phyloP scores from a whole-genome alignment of 2,113 vertebrate species.

The Telmatochromis sp. region DNA sequence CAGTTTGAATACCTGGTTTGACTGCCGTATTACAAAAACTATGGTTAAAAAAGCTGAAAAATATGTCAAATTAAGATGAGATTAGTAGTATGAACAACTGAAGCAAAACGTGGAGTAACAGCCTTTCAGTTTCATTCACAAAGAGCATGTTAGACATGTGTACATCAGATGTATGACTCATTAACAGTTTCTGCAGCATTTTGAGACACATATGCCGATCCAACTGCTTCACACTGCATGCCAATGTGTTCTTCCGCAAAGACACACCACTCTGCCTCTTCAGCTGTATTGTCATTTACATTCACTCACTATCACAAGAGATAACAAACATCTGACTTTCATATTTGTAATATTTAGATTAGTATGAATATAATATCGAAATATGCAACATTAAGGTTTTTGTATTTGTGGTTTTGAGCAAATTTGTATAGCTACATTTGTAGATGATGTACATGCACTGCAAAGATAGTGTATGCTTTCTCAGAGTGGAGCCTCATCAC shows the following conservation, averaged over 20 bases:
- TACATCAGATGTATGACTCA: neutral
- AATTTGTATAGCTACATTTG: neutral
- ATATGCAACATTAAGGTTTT: neutral
- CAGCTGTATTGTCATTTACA: neutral
- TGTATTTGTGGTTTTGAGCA: neutral
- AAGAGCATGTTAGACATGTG: neutral
- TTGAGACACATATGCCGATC: constrained; percentile 5
- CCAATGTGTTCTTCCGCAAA: neutral
- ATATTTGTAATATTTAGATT: neutral
- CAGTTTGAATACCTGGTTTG: neutral
- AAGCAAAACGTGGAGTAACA: neutral
- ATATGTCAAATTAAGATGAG: neutral
- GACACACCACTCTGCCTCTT: neutral
- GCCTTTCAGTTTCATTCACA: neutral
- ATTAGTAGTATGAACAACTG: neutral
- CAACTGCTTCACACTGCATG: neutral
- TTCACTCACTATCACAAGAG: neutral
- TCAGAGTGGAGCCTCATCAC: neutral
- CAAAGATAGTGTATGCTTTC: neutral
- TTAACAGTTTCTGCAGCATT: neutral
- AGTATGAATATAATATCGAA: neutral
- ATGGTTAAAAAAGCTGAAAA: neutral
- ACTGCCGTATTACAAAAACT: neutral
- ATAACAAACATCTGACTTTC: neutral
- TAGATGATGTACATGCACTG: neutral